Percentiles rank a stretch among this genome's conserved stretches.
These are phyloP conservation scores for Diabrotica undecimpunctata DNA, from an alignment of 1,140 invertebrate genomes.

Conservation along the genomic window DNA sequence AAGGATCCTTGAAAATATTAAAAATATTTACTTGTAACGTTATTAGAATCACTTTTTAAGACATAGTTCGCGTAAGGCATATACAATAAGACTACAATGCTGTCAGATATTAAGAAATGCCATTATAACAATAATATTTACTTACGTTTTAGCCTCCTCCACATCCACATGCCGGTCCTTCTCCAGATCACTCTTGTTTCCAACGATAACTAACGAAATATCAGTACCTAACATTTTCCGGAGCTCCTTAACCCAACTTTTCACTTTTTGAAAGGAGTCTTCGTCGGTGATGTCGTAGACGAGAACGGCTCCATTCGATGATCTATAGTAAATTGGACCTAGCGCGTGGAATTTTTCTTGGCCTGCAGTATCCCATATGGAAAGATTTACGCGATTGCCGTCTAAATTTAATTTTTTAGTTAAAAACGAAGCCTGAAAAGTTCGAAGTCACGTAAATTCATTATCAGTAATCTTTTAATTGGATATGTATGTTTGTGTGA, in stretches of 20 bases:
- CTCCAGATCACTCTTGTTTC: slow-evolving; percentile 97
- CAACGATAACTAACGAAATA: slow-evolving; percentile 88
- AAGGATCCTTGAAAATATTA: too few species aligned
- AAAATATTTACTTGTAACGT: too few species aligned
- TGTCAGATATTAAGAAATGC: too few species aligned
- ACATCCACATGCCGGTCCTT: slow-evolving; percentile 79
- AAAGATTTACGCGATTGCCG: slow-evolving; percentile 83
- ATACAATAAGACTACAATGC: too few species aligned
- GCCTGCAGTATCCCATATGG: slow-evolving; percentile 98
- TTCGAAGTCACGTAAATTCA: slow-evolving; percentile 25
- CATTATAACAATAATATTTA: slow-evolving; percentile 25
- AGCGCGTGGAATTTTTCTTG: slow-evolving; percentile 95
- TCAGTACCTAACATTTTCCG: slow-evolving; percentile 94
- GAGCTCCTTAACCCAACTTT: slow-evolving; percentile 98
- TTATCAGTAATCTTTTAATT: not conserved
- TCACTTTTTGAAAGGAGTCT: slow-evolving; percentile 96
- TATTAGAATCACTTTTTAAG: too few species aligned
- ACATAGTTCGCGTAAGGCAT: too few species aligned
- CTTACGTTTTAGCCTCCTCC: slow-evolving; percentile 84
- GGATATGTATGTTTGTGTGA: not conserved
- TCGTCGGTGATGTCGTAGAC: slow-evolving; percentile 99
- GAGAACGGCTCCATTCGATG: slow-evolving; percentile 95
- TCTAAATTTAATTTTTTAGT: slow-evolving; percentile 93
- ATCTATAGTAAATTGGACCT: slow-evolving; percentile 95
- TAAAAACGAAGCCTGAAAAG: slow-evolving; percentile 88